These are phyloP conservation scores for Gorilla gorilla DNA, from an alignment of 2,113 vertebrate genomes.

Conservation along the genomic window DNA sequence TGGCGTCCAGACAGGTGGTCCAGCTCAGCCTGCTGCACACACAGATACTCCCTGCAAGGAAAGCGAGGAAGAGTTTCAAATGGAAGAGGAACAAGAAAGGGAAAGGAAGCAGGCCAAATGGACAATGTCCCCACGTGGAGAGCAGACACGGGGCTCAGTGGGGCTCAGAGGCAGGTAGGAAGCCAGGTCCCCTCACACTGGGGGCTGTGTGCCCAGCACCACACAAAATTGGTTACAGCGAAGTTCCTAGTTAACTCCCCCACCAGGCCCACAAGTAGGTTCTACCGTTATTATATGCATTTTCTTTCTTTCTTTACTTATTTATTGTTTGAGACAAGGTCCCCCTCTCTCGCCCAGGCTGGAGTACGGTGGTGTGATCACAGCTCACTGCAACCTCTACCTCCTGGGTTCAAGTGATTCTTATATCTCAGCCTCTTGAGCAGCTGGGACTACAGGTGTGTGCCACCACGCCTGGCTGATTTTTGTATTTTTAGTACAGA, in stretches of 20 bases:
- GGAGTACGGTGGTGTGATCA: too few species aligned
- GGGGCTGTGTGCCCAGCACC: neutral
- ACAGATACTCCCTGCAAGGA: constrained; percentile 89
- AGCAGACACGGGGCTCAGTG: neutral
- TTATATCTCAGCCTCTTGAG: too few species aligned
- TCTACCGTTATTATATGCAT: too few species aligned
- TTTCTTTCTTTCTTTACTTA: neutral
- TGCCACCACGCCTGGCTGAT: too few species aligned
- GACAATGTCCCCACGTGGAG: fast-evolving
- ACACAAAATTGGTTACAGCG: fast-evolving
- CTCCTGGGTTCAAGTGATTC: too few species aligned
- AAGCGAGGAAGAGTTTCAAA: neutral
- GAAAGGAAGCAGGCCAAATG: fast-evolving
- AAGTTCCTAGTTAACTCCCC: neutral
- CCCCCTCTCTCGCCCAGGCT: neutral
- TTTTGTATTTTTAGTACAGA: too few species aligned
- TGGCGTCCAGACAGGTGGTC: constrained; percentile 92
- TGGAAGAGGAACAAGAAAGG: neutral
- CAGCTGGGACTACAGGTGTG: too few species aligned
- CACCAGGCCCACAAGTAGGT: neutral
- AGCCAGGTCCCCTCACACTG: fast-evolving
- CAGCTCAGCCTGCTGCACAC: constrained; percentile 92
- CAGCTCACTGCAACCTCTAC: too few species aligned
- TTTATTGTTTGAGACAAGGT: neutral
- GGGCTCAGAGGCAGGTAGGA: fast-evolving